Evolutionary conservation across 1,140 invertebrate genomes (phyloP), one percentile per base, ranked within the genome.

Genomic region (Venustaconcha ellipsiformis): DNA sequence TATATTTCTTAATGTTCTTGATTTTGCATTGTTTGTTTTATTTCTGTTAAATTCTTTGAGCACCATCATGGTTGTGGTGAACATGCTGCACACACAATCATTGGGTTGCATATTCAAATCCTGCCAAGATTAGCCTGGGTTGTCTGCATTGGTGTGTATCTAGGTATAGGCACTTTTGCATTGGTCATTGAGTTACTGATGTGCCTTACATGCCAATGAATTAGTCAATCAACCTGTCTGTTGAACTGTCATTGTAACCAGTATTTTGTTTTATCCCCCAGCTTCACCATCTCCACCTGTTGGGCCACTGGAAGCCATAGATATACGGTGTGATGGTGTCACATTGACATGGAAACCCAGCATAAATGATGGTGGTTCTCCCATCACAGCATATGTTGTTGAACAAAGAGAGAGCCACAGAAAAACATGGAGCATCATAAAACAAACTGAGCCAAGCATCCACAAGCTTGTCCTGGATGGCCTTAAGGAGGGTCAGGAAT

Each of bases 381-480:
- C 92, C 63, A 92, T 99, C 71, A 97, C 95, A 1, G 96, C 97
- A 85, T 99, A 99, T 87, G 93, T 97, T 30, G 93, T 99, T 5
- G 97, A 99, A 95, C 98, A 97, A 89, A 94, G 87, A 1, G 88
- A 90, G 64, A 76, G 73, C 57, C 85, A 82, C 82, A 87, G 86
- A 81, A 79, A 83, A 18, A 80, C 82, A 58, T 88, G 83, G 81
- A 55, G 78, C 17, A 79, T 80, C 17, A 80, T 80, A 26, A 82
- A 80, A 37, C 78, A 80, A 57, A 83, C 83, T 18, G 74, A 82
- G 20, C 78, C 83, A 20, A 75, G 80, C 55, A 80, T 82, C 55
- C 79, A 67, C 14, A 74, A 64, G 8, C 80, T 83, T 69, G 75
- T 62, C 23, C 83, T 81, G 0, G 80, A 83, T 23, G 85, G 84